Evolutionary conservation across 2,888 invertebrate genomes (phyloP).

Genomic region (Candidula unifasciata): DNA sequence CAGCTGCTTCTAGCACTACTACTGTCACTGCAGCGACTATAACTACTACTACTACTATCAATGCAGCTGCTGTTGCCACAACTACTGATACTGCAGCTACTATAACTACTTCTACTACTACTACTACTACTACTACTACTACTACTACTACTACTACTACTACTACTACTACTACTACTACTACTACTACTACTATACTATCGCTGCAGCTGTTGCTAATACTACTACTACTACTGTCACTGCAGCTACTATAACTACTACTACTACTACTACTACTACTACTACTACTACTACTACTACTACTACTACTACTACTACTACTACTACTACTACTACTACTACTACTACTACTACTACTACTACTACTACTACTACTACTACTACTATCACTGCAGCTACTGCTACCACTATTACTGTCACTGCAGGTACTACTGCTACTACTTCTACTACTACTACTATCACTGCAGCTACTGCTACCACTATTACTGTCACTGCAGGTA

Average conservation of each 20-base stretch:
- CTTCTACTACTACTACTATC: background rate
- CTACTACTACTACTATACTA: background rate
- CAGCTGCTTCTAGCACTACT: too few species aligned
- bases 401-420: background rate
- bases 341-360: conserved; percentile 5
- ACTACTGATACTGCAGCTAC: background rate
- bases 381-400: background rate
- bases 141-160: conserved; percentile 5
- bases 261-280: conserved; percentile 5
- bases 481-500: too few species aligned
- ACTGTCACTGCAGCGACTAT: too few species aligned
- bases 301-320: conserved; percentile 6
- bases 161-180: conserved; percentile 1
- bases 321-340: background rate
- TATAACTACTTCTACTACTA: background rate
- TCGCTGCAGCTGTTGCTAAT: too few species aligned
- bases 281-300: conserved; percentile 5
- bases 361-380: conserved; percentile 6
- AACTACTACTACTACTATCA: too few species aligned
- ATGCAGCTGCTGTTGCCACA: too few species aligned
- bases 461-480: background rate
- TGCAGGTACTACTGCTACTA: background rate
- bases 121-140: conserved; percentile 5
- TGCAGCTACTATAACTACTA: background rate
- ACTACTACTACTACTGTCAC: background rate